These are phyloP conservation scores for Encarsia formosa DNA, from an alignment of 2,888 invertebrate genomes.

Conservation along the genomic window DNA sequence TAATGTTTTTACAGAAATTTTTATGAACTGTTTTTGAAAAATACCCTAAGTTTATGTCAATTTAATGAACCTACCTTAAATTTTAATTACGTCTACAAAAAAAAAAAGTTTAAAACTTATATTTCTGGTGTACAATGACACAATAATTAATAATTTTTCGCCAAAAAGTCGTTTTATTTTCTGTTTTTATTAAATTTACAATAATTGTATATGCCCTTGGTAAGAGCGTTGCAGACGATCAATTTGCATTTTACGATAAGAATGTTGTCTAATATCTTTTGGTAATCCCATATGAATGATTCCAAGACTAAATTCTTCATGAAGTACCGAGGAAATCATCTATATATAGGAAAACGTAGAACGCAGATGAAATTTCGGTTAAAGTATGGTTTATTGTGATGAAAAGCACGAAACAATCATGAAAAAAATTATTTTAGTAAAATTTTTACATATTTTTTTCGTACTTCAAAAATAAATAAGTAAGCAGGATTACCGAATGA, in stretches of 20 bases:
- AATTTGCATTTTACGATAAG: constrained; percentile 15
- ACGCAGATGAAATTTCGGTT: neutral
- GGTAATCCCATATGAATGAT: constrained; percentile 33
- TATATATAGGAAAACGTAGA: constrained; percentile 20
- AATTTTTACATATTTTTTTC: neutral
- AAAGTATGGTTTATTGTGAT: neutral
- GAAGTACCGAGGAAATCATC: constrained; percentile 40
- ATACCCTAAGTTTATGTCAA: no score
- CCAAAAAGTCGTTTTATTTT: no score
- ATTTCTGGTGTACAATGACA: no score
- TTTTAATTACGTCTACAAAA: no score
- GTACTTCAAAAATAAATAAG: neutral
- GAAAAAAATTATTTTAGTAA: neutral
- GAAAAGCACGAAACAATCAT: neutral
- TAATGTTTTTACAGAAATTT: no score
- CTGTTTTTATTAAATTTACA: no score
- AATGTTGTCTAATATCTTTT: constrained; percentile 35
- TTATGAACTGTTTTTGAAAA: no score
- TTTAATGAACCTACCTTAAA: no score
- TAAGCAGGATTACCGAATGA: constrained; percentile 32
- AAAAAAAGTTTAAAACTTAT: no score
- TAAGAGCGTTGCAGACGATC: no score
- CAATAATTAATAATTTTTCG: no score
- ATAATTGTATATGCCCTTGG: no score
- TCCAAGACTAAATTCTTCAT: constrained; percentile 39